phyloP scores from a whole-genome alignment of 2,797 vertebrate genomes.

The Neosilurus hyrtlii region DNA sequence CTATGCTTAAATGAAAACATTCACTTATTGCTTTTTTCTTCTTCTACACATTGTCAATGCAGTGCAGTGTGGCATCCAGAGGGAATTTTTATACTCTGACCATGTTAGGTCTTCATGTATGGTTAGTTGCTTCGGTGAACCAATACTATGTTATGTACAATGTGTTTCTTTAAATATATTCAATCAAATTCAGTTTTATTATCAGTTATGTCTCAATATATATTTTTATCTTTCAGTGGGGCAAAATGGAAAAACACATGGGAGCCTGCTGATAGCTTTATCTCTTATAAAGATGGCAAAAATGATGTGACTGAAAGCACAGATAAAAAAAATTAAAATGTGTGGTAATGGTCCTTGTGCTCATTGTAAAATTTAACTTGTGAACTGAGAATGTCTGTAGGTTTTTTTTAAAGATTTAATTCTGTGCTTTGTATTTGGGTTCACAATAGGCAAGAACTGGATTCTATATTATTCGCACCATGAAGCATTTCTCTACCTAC shows the following conservation, averaged over 20 bases:
- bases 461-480: background rate
- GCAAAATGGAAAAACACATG: constrained; percentile 58
- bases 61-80: too few species aligned
- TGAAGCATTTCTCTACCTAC: too few species aligned
- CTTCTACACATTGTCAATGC: too few species aligned
- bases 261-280: constrained; percentile 55
- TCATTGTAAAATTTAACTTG: background rate
- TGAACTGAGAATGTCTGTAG: background rate
- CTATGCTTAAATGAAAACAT: too few species aligned
- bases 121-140: background rate
- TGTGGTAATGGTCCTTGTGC: background rate
- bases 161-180: background rate
- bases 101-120: too few species aligned
- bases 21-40: too few species aligned
- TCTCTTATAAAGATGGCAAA: constrained; percentile 38
- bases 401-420: background rate
- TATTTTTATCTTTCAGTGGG: constrained; percentile 46
- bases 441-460: background rate
- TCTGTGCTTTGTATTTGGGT: background rate
- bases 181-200: too few species aligned
- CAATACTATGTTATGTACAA: background rate
- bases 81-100: too few species aligned
- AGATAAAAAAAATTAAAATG: background rate
- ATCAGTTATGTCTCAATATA: too few species aligned
- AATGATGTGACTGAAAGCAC: constrained; percentile 7